These are phyloP conservation scores for Dromococcyx pavoninus DNA, from an alignment of 2,797 vertebrate species.

Conservation along the genomic window DNA sequence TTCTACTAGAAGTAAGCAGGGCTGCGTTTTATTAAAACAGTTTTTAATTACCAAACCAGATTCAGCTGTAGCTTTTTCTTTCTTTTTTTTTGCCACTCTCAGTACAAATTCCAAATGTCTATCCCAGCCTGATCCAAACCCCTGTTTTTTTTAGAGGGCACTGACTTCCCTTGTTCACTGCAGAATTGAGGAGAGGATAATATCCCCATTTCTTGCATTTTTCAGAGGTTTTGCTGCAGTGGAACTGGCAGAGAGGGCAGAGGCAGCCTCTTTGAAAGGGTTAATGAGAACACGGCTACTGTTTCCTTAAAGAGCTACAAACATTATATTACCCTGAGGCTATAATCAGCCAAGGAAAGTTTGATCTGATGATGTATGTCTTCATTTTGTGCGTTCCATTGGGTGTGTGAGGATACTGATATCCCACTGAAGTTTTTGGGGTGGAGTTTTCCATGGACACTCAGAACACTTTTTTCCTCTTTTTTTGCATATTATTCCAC, in stretches of 20 bases:
- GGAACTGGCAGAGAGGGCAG: not conserved
- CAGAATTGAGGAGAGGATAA: slow-evolving; percentile 31
- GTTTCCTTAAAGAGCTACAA: slow-evolving; percentile 68
- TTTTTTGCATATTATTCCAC: not conserved
- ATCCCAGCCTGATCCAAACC: slow-evolving; percentile 20
- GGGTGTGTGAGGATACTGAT: slow-evolving; percentile 47
- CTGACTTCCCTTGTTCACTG: slow-evolving; percentile 18
- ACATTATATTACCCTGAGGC: slow-evolving; percentile 60
- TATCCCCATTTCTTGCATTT: slow-evolving; percentile 46
- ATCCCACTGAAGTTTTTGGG: slow-evolving; percentile 49
- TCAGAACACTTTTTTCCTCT: not conserved
- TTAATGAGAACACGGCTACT: slow-evolving; percentile 42
- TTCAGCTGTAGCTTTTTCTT: slow-evolving; percentile 56
- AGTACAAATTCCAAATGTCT: slow-evolving; percentile 45
- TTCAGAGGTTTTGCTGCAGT: slow-evolving; percentile 22
- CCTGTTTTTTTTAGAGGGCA: slow-evolving; percentile 2
- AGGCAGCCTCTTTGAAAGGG: slow-evolving; percentile 21
- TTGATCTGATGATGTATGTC: slow-evolving; percentile 71
- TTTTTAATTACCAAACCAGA: slow-evolving; percentile 62
- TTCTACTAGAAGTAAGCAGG: slow-evolving; percentile 60
- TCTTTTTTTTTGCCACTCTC: slow-evolving; percentile 46
- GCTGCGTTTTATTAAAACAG: slow-evolving; percentile 65
- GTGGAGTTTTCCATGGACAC: slow-evolving; percentile 43
- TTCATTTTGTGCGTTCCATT: slow-evolving; percentile 65
- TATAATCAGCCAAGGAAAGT: slow-evolving; percentile 67